A percentile compares a stretch with the other conserved stretches of the same genome.
Conservation (phyloP, 2,888 invertebrate species). For the Carcina quercana region DNA sequence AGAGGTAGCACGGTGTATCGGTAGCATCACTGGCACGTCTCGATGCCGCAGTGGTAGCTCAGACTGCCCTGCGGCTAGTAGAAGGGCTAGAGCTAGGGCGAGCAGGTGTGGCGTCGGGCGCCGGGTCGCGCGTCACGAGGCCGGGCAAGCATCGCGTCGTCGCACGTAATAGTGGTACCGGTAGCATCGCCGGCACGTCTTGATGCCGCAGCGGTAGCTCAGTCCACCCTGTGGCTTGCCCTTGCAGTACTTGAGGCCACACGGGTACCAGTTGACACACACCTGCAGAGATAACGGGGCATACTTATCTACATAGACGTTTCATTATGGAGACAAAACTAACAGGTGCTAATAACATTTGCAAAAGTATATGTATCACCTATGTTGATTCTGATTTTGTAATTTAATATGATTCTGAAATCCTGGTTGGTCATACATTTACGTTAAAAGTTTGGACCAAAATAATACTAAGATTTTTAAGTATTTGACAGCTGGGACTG, state of each 20-base stretch:
- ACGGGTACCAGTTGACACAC: slow-evolving; percentile 97
- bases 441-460: too few species aligned
- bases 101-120: slow-evolving; percentile 21
- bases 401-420: too few species aligned
- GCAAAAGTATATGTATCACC: too few species aligned
- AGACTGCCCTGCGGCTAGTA: slow-evolving; percentile 74
- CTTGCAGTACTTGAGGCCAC: slow-evolving; percentile 95
- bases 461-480: too few species aligned
- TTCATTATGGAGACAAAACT: too few species aligned
- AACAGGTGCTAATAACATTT: too few species aligned
- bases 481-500: too few species aligned
- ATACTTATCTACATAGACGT: too few species aligned
- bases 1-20: slow-evolving; percentile 86
- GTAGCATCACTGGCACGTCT: slow-evolving; percentile 94
- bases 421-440: too few species aligned
- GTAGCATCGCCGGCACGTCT: slow-evolving; percentile 94
- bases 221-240: slow-evolving; percentile 79
- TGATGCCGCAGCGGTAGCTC: slow-evolving; percentile 95
- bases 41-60: slow-evolving; percentile 95
- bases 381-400: too few species aligned
- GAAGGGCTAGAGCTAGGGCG: slow-evolving; percentile 18
- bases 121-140: slow-evolving; percentile 46
- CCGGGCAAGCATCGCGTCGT: slow-evolving; percentile 78
- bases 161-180: slow-evolving; percentile 90
- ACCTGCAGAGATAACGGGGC: too few species aligned